Evolutionary conservation across 23 tunicate species (phyloP), one percentile per base, ranked within the genome.

Genomic region (Styela plicata): DNA sequence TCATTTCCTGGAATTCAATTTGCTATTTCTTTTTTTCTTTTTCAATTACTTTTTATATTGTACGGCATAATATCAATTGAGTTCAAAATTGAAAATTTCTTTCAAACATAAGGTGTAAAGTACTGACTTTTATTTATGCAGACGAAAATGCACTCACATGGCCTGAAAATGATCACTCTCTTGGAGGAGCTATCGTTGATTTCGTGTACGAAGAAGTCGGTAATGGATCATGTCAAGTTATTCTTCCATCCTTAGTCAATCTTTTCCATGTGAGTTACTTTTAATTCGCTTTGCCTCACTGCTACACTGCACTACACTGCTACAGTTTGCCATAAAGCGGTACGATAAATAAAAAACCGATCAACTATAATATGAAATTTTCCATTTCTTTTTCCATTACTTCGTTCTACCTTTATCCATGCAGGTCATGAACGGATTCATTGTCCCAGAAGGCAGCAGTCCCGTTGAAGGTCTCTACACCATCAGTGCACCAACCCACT

Each of bases 381-480:
- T 57, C 19, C 64, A 57, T 57, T 57, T 57, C 20, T 18, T 57
- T 18, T 57, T 20, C 18, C 18, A 57, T 18, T 57, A 68, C 27
- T 31, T 18, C 73, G 17, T 21, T 31, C 73, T 68, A 17, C 27
- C 2, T 76, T 17, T 76, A n/a, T n/a, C n/a, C n/a, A n/a, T n/a
- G n/a, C 81, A 76, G 81, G 64, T 76, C 10, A 44, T 76, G 81
- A 44, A 76, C 44, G 81, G 81, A 1, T 53, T 44, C 81, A 44
- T 76, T 26, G 81, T 76, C 34, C 77, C 77, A 16, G 64, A 44
- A 36, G 13, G 31, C 27, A 76, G 63, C 23, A 76, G 37, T 65
- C 63, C 81, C 13, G 33, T 44, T 44, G 81, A 36, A 44, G 53
- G 53, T 44, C 25, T 76, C 18, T 76, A 76, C 53, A 76, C 36